These are phyloP conservation scores for Glyphotaelius pellucidus DNA, from an alignment of 2,888 invertebrate genomes.

Conservation along the genomic window DNA sequence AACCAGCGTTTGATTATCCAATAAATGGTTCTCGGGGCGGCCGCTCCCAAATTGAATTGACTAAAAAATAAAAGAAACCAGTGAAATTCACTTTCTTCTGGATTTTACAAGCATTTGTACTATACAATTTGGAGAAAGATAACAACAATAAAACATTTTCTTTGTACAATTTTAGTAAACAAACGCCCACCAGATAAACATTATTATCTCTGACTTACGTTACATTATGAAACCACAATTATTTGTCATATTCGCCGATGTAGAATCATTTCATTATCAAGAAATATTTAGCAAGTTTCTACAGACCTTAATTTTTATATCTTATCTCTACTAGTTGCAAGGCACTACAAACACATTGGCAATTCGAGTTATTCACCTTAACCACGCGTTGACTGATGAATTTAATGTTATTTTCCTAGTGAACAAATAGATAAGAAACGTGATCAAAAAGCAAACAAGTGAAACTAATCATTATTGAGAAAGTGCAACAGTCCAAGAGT, in stretches of 20 bases:
- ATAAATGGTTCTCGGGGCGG: no score
- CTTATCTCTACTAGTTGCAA: neutral
- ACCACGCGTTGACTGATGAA: neutral
- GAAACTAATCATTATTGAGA: conserved; percentile 4
- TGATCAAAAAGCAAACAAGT: neutral
- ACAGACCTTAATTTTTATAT: neutral
- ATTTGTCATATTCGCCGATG: neutral
- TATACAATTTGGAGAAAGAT: neutral
- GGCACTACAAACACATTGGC: neutral
- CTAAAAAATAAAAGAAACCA: no score
- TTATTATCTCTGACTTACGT: neutral
- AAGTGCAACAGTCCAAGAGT: conserved; percentile 11
- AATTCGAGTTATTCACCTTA: neutral
- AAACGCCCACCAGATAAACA: neutral
- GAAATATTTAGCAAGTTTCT: neutral
- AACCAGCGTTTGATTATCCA: no score
- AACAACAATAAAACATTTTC: neutral
- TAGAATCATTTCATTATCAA: neutral
- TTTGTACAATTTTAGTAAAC: neutral
- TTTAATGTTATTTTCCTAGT: neutral
- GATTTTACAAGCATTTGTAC: neutral
- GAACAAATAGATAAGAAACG: neutral
- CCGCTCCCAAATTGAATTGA: no score
- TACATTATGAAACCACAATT: neutral
- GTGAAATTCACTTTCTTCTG: neutral